These are phyloP conservation scores for Drosophila ohnishii DNA, from an alignment of 1,140 invertebrate genomes.

Conservation along the genomic window DNA sequence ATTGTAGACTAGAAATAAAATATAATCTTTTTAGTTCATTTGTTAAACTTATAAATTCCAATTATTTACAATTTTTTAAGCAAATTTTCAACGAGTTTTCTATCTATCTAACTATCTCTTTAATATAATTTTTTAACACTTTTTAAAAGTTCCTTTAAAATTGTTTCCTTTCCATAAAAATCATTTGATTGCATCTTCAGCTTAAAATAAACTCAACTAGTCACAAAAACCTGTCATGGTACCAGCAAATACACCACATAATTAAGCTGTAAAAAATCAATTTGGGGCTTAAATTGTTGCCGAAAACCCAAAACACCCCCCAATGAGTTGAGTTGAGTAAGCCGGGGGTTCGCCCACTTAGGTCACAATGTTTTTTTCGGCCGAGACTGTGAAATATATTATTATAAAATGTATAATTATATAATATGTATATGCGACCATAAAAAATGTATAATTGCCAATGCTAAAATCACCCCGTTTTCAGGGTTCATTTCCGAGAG, in stretches of 20 bases:
- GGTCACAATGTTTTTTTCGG: background rate
- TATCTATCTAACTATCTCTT: no score
- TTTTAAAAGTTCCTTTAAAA: background rate
- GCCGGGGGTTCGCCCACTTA: background rate
- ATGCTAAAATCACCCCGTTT: conserved; percentile 9
- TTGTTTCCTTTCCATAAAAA: background rate
- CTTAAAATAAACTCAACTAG: background rate
- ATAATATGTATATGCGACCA: background rate
- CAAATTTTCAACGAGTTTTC: no score
- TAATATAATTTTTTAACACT: no score
- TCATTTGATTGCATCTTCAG: background rate
- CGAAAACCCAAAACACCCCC: background rate
- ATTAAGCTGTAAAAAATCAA: background rate
- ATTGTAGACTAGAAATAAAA: no score
- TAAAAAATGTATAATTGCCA: conserved; percentile 4
- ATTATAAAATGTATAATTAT: background rate
- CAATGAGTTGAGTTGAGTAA: background rate
- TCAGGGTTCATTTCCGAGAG: background rate
- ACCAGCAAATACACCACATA: background rate
- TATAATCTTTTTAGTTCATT: no score
- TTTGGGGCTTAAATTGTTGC: background rate
- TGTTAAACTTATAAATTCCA: no score
- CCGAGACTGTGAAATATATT: background rate
- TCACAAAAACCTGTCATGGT: background rate
- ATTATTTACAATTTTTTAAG: no score